Conservation (phyloP, 2,888 invertebrate genomes). For the Cheilosia impressa region DNA sequence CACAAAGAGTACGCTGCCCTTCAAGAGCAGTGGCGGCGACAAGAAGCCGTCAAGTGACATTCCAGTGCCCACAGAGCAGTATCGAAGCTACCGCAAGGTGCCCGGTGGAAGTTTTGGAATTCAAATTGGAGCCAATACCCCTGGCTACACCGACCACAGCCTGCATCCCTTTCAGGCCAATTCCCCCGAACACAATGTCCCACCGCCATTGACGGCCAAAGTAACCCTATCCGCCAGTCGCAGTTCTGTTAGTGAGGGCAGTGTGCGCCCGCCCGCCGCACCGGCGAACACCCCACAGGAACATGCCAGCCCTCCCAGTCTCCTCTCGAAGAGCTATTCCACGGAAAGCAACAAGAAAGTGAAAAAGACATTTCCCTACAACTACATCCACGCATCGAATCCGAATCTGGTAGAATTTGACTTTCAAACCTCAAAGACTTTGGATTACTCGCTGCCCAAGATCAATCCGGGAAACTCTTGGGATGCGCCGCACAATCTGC, state of each 20-base stretch:
- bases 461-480: constrained; percentile 82
- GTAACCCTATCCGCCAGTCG: constrained; percentile 57
- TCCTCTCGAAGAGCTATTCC: constrained; percentile 49
- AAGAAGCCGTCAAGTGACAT: constrained; percentile 84
- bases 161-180: constrained; percentile 61
- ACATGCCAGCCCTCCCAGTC: constrained; percentile 30
- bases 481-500: constrained; percentile 85
- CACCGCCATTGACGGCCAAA: constrained; percentile 61
- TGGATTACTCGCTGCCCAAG: constrained; percentile 82
- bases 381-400: constrained; percentile 89
- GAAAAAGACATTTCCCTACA: constrained; percentile 84
- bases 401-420: constrained; percentile 88
- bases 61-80: constrained; percentile 91
- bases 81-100: constrained; percentile 89
- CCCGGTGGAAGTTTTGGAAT: constrained; percentile 85
- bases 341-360: constrained; percentile 80
- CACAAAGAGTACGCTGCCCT: constrained; percentile 83
- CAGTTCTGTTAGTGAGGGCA: constrained; percentile 58
- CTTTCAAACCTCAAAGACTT: constrained; percentile 82
- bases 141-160: constrained; percentile 79
- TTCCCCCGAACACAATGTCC: constrained; percentile 66
- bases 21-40: constrained; percentile 81
- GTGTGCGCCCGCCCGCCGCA: constrained; percentile 20
- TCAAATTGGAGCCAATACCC: constrained; percentile 83
- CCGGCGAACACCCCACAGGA: constrained; percentile 17